phyloP scores from a whole-genome alignment of 2,888 invertebrate genomes.

The Ernsta delagoae region DNA sequence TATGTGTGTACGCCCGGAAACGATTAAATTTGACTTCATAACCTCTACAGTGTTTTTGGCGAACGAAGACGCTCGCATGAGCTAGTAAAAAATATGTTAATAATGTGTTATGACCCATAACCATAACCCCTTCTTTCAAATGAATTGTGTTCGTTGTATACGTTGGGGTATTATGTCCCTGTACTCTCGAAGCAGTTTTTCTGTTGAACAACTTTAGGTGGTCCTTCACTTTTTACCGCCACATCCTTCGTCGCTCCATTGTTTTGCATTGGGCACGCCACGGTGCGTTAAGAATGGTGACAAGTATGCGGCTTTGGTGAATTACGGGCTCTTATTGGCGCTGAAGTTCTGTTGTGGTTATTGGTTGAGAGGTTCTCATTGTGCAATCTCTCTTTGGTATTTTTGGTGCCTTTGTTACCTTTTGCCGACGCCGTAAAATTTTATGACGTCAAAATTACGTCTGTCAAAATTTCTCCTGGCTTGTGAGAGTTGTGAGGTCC shows the following conservation, averaged over 20 bases:
- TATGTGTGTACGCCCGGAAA: too few relatives aligned
- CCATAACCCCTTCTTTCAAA: background rate
- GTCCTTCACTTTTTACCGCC: conserved; percentile 9
- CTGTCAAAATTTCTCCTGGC: too few relatives aligned
- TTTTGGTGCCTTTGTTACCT: background rate
- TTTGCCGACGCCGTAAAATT: background rate
- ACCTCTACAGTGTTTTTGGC: too few relatives aligned
- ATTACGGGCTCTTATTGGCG: background rate
- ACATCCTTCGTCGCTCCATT: conserved; percentile 10
- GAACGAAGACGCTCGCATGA: too few relatives aligned
- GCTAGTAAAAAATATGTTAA: too few relatives aligned
- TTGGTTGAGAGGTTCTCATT: background rate
- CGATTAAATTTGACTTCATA: too few relatives aligned
- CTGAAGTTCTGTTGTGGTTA: conserved; percentile 8
- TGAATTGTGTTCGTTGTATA: background rate
- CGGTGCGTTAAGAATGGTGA: background rate
- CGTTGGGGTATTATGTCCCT: conserved; percentile 4
- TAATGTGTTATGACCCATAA: too few relatives aligned
- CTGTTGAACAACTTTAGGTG: conserved; percentile 4
- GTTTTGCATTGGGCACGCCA: conserved; percentile 12
- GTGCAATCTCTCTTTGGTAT: background rate
- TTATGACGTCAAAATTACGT: background rate
- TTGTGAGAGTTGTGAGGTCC: too few relatives aligned
- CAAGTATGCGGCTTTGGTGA: conserved; percentile 14
- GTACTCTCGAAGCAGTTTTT: conserved; percentile 1